Evolutionary conservation across 2,113 vertebrate species (phyloP), one percentile per base, ranked within the genome.

Genomic region (Prochilodus magdalenae): DNA sequence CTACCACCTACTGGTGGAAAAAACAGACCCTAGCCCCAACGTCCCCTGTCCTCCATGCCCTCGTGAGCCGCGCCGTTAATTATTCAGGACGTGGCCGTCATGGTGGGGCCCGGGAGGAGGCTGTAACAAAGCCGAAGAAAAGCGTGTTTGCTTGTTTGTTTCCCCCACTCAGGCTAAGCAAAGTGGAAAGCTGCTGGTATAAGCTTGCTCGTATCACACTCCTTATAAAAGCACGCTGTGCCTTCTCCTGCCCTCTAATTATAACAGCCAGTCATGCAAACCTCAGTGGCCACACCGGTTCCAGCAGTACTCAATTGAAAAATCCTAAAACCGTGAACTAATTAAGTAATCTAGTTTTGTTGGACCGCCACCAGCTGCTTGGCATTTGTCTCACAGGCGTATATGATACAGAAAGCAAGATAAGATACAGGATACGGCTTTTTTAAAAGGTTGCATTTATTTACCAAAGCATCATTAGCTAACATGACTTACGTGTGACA

Each of bases 1-100:
- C 84, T 90, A 90, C 87, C 86, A 88, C 86, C 88, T 90, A 83
- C 89, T 90, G 90, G 86, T 80, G 86, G 78, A 83, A 84, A 84
- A 74, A 88, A 69, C 69, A 72, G 70, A 26, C 77, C 73, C 62
- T 36, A 40, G 59, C 75, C 69, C 55, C 72, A 26, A 36, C 18
- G 71, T 57, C 26, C 75, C 49, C 33, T 40, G 62, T 78, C 79
- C 40, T 53, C 33, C 33, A 33, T 75, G 70, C 65, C 59, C 55
- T 51, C 18, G 18, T 27, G 67, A 55, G 63, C 75, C 33, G 4
- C 22, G 11, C 12, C 59, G 55, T 77, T 84, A 79, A 81, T 73
- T 75, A 62, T 83, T 67, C 40, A 16, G 73, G 79, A 83, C 65
- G 77, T 73, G 24, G 26, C 57, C 26, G 26, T 76, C 40, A 67